These are phyloP conservation scores for Phocoena sinus DNA, from an alignment of 2,113 vertebrate species.

Conservation along the genomic window DNA sequence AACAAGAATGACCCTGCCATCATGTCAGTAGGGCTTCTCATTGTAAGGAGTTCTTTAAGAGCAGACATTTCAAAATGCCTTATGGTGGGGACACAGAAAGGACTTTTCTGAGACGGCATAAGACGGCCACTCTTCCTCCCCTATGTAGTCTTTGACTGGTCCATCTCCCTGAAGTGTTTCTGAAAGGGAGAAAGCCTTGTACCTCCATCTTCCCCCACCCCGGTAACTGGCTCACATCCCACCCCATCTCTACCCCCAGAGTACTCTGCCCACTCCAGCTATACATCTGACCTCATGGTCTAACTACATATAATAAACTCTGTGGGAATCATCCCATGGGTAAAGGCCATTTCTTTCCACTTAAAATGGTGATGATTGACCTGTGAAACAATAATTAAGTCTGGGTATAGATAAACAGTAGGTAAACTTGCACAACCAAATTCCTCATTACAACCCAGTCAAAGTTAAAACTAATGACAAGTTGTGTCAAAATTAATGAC, in stretches of 20 bases:
- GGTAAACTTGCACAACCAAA: conserved; percentile 39
- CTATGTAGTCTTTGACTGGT: not conserved
- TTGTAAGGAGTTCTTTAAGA: not conserved
- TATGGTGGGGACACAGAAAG: not conserved
- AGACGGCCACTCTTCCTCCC: not conserved
- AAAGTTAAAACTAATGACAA: conserved; percentile 62
- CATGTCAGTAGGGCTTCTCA: not conserved
- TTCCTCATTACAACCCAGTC: not conserved
- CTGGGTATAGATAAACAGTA: conserved; percentile 49
- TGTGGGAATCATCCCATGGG: not conserved
- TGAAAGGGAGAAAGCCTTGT: not conserved
- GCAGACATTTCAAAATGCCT: not conserved
- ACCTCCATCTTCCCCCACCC: not conserved
- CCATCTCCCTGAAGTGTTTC: not conserved
- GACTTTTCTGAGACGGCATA: not conserved
- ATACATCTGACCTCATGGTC: not conserved
- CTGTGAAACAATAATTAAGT: conserved; percentile 52
- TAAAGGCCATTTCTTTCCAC: not conserved
- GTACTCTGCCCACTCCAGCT: not conserved
- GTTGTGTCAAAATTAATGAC: conserved; percentile 45
- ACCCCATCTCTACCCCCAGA: not conserved
- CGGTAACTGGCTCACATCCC: not conserved
- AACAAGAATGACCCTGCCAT: not conserved
- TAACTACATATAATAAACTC: conserved; percentile 18
- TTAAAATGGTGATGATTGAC: not conserved